Evolutionary conservation across 2,113 vertebrate species (phyloP).

Genomic region (Podarcis cretensis): DNA sequence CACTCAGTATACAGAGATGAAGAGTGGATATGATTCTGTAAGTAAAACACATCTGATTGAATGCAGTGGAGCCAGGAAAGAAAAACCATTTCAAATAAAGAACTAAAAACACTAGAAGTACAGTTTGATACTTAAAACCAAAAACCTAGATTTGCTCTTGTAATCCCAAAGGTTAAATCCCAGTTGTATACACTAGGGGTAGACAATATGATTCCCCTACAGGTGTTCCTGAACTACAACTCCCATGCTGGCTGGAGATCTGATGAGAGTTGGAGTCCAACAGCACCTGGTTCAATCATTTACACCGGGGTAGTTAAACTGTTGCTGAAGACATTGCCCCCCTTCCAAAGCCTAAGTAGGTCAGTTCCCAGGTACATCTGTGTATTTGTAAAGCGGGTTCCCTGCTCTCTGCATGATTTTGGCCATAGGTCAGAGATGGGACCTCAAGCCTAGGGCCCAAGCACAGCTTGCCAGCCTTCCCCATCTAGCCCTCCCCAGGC

Average conservation of each 20-base stretch:
- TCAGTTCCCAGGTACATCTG: background rate
- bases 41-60: background rate
- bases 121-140: background rate
- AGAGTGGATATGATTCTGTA: too few species aligned
- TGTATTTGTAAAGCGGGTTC: background rate
- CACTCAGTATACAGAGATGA: too few species aligned
- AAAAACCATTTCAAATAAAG: background rate
- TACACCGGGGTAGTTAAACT: background rate
- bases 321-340: background rate
- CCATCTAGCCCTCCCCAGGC: too few species aligned
- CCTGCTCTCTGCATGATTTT: too few species aligned
- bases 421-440: too few species aligned
- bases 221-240: background rate
- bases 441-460: background rate
- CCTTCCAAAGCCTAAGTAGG: background rate
- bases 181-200: background rate
- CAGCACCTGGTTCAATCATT: background rate
- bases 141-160: background rate
- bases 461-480: background rate
- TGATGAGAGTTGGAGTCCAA: background rate
- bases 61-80: background rate
- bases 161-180: background rate
- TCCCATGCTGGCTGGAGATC: background rate
- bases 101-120: background rate
- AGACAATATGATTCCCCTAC: background rate